phyloP scores from a whole-genome alignment of 1,140 invertebrate genomes.

The Drosophila fuyamai region DNA sequence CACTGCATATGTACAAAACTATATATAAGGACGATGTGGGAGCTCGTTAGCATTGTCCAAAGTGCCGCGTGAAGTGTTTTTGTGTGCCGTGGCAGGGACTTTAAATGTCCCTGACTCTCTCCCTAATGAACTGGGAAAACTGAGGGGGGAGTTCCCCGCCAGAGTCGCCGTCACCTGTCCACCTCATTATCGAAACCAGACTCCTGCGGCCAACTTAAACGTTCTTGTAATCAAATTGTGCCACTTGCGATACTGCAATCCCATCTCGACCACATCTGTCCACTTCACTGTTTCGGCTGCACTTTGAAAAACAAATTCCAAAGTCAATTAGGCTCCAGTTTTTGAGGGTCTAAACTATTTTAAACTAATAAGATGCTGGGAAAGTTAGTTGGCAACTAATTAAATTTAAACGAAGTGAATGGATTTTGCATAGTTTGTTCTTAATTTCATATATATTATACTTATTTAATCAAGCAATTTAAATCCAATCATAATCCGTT shows the following conservation, averaged over 20 bases:
- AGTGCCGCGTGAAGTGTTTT: conserved; percentile 67
- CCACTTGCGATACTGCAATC: conserved; percentile 53
- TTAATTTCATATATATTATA: no score
- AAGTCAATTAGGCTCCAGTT: conserved; percentile 1
- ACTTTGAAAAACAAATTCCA: neutral
- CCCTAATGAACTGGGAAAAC: conserved; percentile 51
- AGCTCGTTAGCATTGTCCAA: conserved; percentile 78
- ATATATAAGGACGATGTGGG: conserved; percentile 15
- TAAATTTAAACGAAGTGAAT: no score
- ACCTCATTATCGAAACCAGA: conserved; percentile 57
- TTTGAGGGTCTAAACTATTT: neutral
- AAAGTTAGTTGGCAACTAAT: neutral
- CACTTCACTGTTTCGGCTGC: neutral
- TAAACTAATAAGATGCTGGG: neutral
- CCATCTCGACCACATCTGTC: conserved; percentile 32
- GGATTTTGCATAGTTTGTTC: no score
- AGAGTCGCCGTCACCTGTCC: neutral
- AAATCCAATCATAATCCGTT: no score
- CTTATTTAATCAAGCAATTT: no score
- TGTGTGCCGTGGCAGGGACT: conserved; percentile 38
- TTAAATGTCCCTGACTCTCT: conserved; percentile 41
- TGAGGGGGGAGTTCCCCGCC: neutral
- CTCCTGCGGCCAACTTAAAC: conserved; percentile 59
- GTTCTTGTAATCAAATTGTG: conserved; percentile 77
- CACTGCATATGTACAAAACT: neutral